Evolutionary conservation across 2,113 vertebrate species (phyloP), one percentile per base, ranked within the genome.

Genomic region (Upupa epops): DNA sequence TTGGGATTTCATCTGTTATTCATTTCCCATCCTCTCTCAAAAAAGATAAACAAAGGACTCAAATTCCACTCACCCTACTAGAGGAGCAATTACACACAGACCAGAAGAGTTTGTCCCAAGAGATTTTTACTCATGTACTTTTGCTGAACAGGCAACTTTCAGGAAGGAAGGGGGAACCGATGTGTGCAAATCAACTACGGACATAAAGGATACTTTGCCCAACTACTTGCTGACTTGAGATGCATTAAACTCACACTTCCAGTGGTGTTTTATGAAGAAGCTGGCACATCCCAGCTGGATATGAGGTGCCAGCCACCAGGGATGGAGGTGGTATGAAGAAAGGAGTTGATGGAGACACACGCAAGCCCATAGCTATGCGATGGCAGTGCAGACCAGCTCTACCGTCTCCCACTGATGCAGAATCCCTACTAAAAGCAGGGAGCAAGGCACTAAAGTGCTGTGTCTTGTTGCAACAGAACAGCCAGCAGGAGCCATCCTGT

Each of bases 361-460:
- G 31, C 28, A 31, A 17, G 14, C 59, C 55, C 48, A n/a, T 0
- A 1, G 51, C 63, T 59, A 31, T 28, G 17, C 1, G 8, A 45
- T 0, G 0, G 34, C 25, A 11, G 15, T 2, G 22, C n/a, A 32
- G 54, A 36, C 14, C 17, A 22, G 21, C 15, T 61, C 22, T 40
- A 51, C 8, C 17, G 21, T 4, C 8, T 59, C 18, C 55, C 14
- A 3, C 2, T 52, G 73, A 28, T 31, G 17, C 12, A 22, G 25
- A 8, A n/a, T 64, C 48, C 42, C 45, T 51, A 36, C 20, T 13
- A 5, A 56, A 56, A 0, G 1, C 8, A 36, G 31, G 26, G 22
- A 29, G 17, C 0, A 3, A 49, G 46, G 58, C 20, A 28, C 34
- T 13, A 12, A 4, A 20, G 19, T 28, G 65, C 31, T 28, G 36